Percentiles rank a stretch among this genome's conserved stretches.
Conservation (phyloP, 2,888 invertebrate species). For the Xestoiulus laeticollis region DNA sequence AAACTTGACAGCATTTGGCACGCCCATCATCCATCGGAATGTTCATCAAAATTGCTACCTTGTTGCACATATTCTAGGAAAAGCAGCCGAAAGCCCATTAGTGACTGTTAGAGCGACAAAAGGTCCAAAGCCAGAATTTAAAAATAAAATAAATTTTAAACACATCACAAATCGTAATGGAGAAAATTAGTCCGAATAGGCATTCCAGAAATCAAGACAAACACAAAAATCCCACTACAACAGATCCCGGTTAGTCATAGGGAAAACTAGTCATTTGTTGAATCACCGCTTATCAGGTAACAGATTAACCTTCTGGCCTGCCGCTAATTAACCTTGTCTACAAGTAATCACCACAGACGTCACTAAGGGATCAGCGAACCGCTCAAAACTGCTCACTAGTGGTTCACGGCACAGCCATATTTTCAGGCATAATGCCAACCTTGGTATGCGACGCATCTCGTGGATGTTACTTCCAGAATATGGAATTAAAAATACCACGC, state of each 20-base stretch:
- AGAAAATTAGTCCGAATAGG: too few species aligned
- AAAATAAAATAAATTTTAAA: too few species aligned
- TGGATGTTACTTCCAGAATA: not conserved
- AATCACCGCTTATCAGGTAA: not conserved
- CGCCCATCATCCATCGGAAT: not conserved
- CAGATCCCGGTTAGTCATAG: not conserved
- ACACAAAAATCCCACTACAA: too few species aligned
- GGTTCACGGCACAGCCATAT: not conserved
- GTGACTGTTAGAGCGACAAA: too few species aligned
- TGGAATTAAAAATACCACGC: not conserved
- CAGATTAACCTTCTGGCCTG: not conserved
- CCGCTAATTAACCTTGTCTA: not conserved
- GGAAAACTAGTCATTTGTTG: not conserved
- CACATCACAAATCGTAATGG: too few species aligned
- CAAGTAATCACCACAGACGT: not conserved
- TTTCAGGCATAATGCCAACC: not conserved
- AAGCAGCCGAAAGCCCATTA: too few species aligned
- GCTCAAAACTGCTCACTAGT: not conserved
- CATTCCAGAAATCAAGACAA: too few species aligned
- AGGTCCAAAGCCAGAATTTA: too few species aligned
- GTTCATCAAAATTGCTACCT: too few species aligned
- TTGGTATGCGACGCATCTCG: not conserved
- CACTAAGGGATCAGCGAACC: slow-evolving; percentile 17
- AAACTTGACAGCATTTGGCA: not conserved
- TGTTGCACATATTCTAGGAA: too few species aligned